phyloP scores from a whole-genome alignment of 2,113 vertebrate species.

The Daboia siamensis region DNA sequence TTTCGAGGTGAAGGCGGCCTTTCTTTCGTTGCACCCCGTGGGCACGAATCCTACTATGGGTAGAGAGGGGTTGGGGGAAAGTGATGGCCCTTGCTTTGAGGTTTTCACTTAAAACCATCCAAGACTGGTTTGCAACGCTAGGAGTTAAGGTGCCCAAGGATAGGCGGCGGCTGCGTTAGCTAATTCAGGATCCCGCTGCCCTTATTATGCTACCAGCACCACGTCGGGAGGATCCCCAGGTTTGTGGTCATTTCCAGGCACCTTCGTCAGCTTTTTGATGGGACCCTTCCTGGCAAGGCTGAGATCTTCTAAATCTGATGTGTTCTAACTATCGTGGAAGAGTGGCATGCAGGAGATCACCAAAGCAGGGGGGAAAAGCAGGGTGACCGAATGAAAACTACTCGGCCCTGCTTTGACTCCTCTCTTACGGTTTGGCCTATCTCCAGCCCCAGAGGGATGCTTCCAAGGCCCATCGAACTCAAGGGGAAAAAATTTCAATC shows the following conservation, averaged over 20 bases:
- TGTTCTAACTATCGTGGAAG: neutral
- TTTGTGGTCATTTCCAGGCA: neutral
- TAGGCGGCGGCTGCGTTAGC: neutral
- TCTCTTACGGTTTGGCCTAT: neutral
- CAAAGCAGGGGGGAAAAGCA: too few species aligned
- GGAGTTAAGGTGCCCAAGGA: neutral
- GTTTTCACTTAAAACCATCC: neutral
- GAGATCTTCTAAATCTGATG: neutral
- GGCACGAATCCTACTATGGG: neutral
- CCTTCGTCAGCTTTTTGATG: neutral
- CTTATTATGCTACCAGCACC: neutral
- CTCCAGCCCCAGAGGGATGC: neutral
- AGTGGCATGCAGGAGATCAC: neutral
- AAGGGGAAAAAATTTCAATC: neutral
- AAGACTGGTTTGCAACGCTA: too few species aligned
- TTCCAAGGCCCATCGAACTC: neutral
- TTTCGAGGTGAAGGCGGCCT: neutral
- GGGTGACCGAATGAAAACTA: neutral
- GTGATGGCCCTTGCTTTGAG: neutral
- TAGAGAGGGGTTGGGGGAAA: too few species aligned
- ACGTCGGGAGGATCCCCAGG: too few species aligned
- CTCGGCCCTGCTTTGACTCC: neutral
- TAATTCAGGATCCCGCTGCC: neutral
- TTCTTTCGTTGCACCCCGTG: neutral
- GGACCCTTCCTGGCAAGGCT: neutral